These are phyloP conservation scores for Rhinoraja longicauda DNA, from an alignment of 2,797 vertebrate species.

Conservation along the genomic window DNA sequence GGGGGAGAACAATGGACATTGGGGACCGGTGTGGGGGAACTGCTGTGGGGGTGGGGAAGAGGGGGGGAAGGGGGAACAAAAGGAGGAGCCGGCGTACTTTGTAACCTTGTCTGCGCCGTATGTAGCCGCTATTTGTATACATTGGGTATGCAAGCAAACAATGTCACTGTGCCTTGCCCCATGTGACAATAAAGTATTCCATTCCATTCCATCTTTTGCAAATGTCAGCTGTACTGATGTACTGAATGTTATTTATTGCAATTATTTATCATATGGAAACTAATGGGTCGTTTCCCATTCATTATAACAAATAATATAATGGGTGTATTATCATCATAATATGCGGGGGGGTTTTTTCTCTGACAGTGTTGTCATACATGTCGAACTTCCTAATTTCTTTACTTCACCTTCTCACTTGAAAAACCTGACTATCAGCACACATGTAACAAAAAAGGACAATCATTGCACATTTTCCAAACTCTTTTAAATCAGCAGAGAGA, in stretches of 20 bases:
- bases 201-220: not conserved
- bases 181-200: too few species aligned
- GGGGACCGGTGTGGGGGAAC: too few species aligned
- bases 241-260: constrained; percentile 8
- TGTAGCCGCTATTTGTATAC: too few species aligned
- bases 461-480: not conserved
- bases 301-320: not conserved
- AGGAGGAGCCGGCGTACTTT: too few species aligned
- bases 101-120: too few species aligned
- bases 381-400: not conserved
- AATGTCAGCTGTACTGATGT: not conserved
- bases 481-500: not conserved
- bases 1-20: too few species aligned
- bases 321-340: not conserved
- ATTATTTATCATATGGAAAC: not conserved
- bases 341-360: not conserved
- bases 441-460: not conserved
- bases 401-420: not conserved
- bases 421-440: not conserved
- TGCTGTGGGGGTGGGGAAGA: too few species aligned
- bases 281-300: not conserved
- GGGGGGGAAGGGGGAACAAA: too few species aligned
- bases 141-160: too few species aligned
- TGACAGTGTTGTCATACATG: not conserved
- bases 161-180: too few species aligned